phyloP scores from a whole-genome alignment of 2,888 invertebrate species.

The Pammene fasciana region DNA sequence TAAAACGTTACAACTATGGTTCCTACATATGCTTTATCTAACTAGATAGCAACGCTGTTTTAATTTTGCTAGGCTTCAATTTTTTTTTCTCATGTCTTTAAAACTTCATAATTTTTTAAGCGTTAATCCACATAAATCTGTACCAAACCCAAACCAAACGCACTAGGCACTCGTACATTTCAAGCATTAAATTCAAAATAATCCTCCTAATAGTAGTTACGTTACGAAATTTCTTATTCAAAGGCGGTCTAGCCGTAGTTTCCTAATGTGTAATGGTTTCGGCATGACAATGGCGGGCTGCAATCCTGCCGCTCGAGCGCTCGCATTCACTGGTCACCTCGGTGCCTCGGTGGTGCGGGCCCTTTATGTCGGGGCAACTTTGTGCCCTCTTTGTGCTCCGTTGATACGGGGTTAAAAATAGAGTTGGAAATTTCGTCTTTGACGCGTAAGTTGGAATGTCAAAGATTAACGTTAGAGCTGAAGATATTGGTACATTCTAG shows the following conservation, averaged over 20 bases:
- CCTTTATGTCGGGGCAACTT: conserved; percentile 63
- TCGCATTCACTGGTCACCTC: conserved; percentile 67
- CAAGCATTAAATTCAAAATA: conserved; percentile 24
- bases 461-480: neutral
- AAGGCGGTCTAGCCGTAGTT: conserved; percentile 40
- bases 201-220: conserved; percentile 31
- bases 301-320: conserved; percentile 58
- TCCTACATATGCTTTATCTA: too few species aligned
- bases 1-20: too few species aligned
- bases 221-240: conserved; percentile 34
- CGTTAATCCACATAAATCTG: too few species aligned
- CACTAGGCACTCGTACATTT: neutral
- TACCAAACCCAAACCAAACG: neutral
- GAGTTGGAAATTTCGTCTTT: conserved; percentile 46
- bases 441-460: neutral
- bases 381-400: conserved; percentile 57
- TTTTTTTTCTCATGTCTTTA: too few species aligned
- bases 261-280: conserved; percentile 48
- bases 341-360: conserved; percentile 71
- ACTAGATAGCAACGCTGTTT: too few species aligned
- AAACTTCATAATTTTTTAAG: too few species aligned
- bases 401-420: conserved; percentile 54
- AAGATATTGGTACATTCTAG: neutral
- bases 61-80: too few species aligned
- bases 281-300: conserved; percentile 52